Percentiles rank a stretch among this genome's conserved stretches.
These are phyloP conservation scores for Pavo muticus DNA, from an alignment of 2,113 vertebrate genomes.

Conservation along the genomic window DNA sequence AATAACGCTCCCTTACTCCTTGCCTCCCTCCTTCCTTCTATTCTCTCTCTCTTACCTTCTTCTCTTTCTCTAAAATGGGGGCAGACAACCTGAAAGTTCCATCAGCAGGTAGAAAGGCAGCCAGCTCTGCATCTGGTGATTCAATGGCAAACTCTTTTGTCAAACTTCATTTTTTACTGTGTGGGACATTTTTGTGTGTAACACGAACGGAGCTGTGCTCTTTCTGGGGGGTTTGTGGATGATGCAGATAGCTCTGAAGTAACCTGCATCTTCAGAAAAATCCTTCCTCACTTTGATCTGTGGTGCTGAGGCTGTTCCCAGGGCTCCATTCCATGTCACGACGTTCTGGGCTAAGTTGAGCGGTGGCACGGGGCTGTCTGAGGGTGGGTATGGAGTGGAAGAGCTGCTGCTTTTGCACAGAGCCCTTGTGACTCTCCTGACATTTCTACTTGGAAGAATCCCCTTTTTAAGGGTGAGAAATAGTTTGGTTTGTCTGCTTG, in stretches of 20 bases:
- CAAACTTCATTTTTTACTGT: slow-evolving; percentile 37
- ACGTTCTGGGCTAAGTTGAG: slow-evolving; percentile 14
- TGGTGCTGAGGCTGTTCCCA: neutral
- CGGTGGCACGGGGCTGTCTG: neutral
- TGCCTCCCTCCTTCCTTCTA: neutral
- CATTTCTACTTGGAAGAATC: slow-evolving; percentile 73
- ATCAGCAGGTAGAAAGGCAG: slow-evolving; percentile 38
- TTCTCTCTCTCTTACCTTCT: neutral
- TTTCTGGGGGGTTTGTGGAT: neutral
- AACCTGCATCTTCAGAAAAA: neutral
- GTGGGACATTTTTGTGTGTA: neutral
- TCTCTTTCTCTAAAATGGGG: neutral
- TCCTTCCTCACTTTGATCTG: neutral
- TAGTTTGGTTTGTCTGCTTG: slow-evolving; percentile 70
- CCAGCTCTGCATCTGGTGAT: slow-evolving; percentile 43
- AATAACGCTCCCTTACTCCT: neutral
- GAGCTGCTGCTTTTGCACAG: slow-evolving; percentile 55
- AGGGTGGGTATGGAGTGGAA: slow-evolving; percentile 40
- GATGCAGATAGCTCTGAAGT: neutral
- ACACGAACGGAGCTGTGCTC: neutral
- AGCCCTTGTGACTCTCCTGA: slow-evolving; percentile 70
- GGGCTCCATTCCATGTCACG: neutral
- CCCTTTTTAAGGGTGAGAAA: slow-evolving; percentile 64
- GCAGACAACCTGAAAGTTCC: slow-evolving; percentile 17
- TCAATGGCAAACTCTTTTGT: slow-evolving; percentile 52